Percentiles rank a stretch among this genome's conserved stretches.
Evolutionary conservation across 2,113 vertebrate genomes (phyloP).

Genomic region (Ceratotherium simum): DNA sequence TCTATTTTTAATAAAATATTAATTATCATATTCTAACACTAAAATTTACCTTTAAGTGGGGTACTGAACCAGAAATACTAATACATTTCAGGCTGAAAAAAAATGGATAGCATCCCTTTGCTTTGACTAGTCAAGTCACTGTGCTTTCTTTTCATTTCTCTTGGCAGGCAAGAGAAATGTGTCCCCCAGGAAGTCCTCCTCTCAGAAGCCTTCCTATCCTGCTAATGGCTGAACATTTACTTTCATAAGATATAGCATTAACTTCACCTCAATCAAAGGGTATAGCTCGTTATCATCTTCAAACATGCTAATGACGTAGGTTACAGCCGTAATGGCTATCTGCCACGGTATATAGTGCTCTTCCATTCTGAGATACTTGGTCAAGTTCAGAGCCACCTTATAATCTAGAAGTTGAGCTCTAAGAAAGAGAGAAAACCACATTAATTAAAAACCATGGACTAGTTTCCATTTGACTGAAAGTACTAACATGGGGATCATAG

Average conservation of each 20-base stretch:
- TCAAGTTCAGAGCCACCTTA: conserved; percentile 89
- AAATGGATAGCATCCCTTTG: not conserved
- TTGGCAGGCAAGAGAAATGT: no score
- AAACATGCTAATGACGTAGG: conserved; percentile 94
- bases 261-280: conserved; percentile 90
- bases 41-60: not conserved
- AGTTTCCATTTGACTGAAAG: not conserved
- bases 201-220: not conserved
- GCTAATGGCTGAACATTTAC: not conserved
- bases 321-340: conserved; percentile 88
- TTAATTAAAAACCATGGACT: conserved; percentile 28
- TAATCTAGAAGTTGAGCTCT: conserved; percentile 93
- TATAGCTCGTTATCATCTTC: conserved; percentile 88
- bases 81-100: not conserved
- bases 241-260: not conserved
- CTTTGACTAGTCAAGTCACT: not conserved
- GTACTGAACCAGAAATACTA: not conserved
- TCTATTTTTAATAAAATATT: conserved; percentile 33
- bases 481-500: not conserved
- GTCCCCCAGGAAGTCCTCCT: not conserved
- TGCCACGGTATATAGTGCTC: conserved; percentile 93
- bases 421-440: conserved; percentile 56
- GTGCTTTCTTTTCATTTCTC: not conserved
- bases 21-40: not conserved
- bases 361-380: conserved; percentile 91